Percentiles rank a stretch among this genome's conserved stretches.
These are phyloP conservation scores for Euwallacea similis DNA, from an alignment of 1,140 invertebrate species.

Conservation along the genomic window DNA sequence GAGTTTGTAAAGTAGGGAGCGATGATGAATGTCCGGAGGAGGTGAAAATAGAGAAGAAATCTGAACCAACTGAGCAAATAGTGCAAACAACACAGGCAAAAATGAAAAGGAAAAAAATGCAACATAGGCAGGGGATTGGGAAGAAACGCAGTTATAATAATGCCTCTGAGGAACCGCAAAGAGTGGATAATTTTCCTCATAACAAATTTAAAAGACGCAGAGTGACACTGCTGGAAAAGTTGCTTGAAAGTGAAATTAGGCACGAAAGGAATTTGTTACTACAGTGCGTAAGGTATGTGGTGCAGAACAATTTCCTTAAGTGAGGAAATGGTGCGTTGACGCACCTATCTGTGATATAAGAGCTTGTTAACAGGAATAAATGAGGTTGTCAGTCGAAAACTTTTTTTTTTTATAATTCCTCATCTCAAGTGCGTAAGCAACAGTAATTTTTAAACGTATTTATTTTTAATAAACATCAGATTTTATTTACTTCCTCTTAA, in stretches of 20 bases:
- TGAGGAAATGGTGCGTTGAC: not conserved
- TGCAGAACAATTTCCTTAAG: slow-evolving; percentile 70
- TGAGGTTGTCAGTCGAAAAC: too few relatives aligned
- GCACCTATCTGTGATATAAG: too few relatives aligned
- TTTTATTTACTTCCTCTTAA: not conserved
- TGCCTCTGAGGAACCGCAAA: not conserved
- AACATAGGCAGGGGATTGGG: not conserved
- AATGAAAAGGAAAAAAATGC: slow-evolving; percentile 22
- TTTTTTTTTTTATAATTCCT: too few relatives aligned
- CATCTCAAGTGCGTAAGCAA: too few relatives aligned
- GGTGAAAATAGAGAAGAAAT: slow-evolving; percentile 50
- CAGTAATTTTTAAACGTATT: too few relatives aligned
- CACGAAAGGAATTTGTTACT: slow-evolving; percentile 75
- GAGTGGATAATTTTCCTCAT: slow-evolving; percentile 34
- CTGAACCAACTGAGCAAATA: not conserved
- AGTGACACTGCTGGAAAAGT: slow-evolving; percentile 59
- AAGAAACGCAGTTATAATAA: not conserved
- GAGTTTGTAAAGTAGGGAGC: slow-evolving; percentile 25
- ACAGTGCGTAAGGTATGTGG: slow-evolving; percentile 73
- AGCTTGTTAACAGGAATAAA: too few relatives aligned
- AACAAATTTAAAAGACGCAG: slow-evolving; percentile 41
- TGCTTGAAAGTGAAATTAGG: slow-evolving; percentile 63
- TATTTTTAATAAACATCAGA: not conserved
- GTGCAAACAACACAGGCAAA: not conserved
- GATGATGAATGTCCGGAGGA: slow-evolving; percentile 55